Evolutionary conservation across 2,888 invertebrate genomes (phyloP), one percentile per base, ranked within the genome.

Genomic region (Orthonychiurus folsomi): DNA sequence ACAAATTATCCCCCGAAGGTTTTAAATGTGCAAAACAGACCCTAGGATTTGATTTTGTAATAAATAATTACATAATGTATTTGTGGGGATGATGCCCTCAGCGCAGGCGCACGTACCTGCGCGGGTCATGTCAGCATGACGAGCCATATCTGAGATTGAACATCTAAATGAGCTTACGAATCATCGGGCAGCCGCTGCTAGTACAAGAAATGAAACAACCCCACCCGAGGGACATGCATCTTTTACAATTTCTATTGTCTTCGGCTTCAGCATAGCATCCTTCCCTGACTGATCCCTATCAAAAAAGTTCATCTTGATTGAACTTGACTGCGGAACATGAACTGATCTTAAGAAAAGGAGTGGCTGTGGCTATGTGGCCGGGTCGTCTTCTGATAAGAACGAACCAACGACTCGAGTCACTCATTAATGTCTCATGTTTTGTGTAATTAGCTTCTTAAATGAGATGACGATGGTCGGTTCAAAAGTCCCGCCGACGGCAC

Each of bases 261-360:
- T 37, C 37, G 37, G 37, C 37, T 9, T 37, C 37, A 37, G 37
- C 37, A 37, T n/a, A n/a, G n/a, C n/a, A n/a, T n/a, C 9, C 37
- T 9, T 37, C 37, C 37, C 37, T 37, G 9, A 5, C 37, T 37
- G 37, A 37, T 37, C 15, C 37, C 5, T 37, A 37, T 37, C 37
- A 15, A 37, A 37, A 37, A 37, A 15, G 37, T 37, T 37, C 37
- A 37, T 37, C 37, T 37, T 37, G 37, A 37, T 37, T 37, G 37
- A 37, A 37, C 37, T 37, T 37, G 37, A 37, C 37, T 37, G 37
- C 37, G 37, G 37, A 37, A 37, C 37, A 37, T 37, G 37, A 37
- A 37, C 37, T 37, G 37, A 37, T 37, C 37, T 37, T 9, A 37
- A 9, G 37, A 37, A 37, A 37, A 37, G 37, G 37, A 37, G 37